Evolutionary conservation across 2,113 vertebrate genomes (phyloP), one percentile per base, ranked within the genome.

Genomic region (Edolisoma coerulescens): DNA sequence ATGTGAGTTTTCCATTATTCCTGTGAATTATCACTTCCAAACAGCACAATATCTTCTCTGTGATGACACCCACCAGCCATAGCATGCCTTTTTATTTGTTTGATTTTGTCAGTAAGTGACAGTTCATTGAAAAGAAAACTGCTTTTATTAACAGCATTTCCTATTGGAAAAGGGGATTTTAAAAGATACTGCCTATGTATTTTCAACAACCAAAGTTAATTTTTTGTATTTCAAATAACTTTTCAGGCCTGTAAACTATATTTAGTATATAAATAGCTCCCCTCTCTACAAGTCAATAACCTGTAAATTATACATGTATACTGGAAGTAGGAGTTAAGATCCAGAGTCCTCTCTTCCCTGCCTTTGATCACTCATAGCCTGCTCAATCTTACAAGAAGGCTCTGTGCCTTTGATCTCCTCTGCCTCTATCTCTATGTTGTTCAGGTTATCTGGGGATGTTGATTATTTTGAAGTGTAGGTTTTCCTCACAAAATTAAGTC

Each of bases 321-420:
- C 45, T 50, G 54, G 63, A 90, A 92, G 59, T 39, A 75, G 68
- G 35, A 92, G 68, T 90, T 89, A 84, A 92, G 91, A 95, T 86
- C 79, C 71, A 95, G 88, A 83, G 68, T 89, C 64, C 19, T 89
- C 69, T 81, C n/a, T 87, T 54, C 27, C 27, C 24, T 96, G 86
- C 80, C 86, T 97, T 96, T 97, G 96, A 97, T 96, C 96, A 92
- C 68, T 84, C 76, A 63, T n/a, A 93, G 33, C 83, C 76, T 95
- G 86, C 93, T 96, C 89, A 90, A 49, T 95, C 83, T 93, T 96
- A 79, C 14, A 8, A 92, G 93, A 84, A 93, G 42, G 15, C 64
- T 90, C 53, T 0, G 7, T 44, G 71, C 67, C 89, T 96, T 96
- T 97, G 96, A 97, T 95, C 93, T 96, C 65, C 41, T 90, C 59